Conservation (phyloP, 2,888 invertebrate genomes). For the Nudaria mundana region DNA sequence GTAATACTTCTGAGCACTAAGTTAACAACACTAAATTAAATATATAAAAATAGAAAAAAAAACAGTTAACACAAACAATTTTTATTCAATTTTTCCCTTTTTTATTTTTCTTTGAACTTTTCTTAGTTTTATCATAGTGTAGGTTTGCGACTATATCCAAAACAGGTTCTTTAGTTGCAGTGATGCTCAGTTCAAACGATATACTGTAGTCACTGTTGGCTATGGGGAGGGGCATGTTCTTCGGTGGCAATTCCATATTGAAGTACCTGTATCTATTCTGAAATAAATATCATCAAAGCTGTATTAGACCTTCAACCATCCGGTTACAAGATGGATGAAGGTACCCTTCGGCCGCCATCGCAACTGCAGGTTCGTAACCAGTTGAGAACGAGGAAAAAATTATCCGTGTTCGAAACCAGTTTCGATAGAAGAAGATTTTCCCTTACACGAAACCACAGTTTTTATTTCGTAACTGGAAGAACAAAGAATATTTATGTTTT, state of each 20-base stretch:
- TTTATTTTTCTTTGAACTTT: slow-evolving; percentile 8
- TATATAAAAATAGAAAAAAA: background rate
- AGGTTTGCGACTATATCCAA: slow-evolving; percentile 16
- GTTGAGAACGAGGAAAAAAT: too few species aligned
- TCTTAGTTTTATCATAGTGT: slow-evolving; percentile 21
- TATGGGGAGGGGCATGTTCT: slow-evolving; percentile 37
- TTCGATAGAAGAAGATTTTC: too few species aligned
- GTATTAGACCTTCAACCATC: background rate
- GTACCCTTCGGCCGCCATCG: too few species aligned
- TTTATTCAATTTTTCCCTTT: slow-evolving; percentile 7
- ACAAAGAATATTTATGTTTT: too few species aligned
- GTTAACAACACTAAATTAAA: too few species aligned
- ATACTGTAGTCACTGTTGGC: slow-evolving; percentile 32
- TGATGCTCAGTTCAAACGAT: slow-evolving; percentile 18
- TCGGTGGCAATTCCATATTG: slow-evolving; percentile 42
- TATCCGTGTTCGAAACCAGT: too few species aligned
- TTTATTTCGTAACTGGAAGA: too few species aligned
- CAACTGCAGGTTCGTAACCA: too few species aligned
- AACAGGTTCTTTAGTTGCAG: slow-evolving; percentile 29
- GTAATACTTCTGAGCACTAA: too few species aligned
- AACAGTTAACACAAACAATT: background rate
- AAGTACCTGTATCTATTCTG: slow-evolving; percentile 32
- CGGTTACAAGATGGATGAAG: background rate
- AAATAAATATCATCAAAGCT: background rate
- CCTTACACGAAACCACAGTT: too few species aligned